Evolutionary conservation across 2,888 invertebrate genomes (phyloP).

Genomic region (Hirtodrosophila cameraria): DNA sequence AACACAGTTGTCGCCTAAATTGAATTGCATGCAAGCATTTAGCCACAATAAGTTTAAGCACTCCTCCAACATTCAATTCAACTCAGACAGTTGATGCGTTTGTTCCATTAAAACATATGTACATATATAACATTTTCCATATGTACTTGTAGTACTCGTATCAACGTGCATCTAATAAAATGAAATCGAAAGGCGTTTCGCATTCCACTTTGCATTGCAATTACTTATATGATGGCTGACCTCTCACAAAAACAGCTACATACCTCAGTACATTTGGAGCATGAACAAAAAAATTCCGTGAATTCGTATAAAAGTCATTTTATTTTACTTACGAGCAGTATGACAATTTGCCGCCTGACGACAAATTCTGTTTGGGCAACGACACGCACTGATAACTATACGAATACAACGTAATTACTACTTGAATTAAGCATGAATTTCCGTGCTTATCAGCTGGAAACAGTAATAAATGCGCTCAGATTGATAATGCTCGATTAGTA

Average conservation of each 20-base stretch:
- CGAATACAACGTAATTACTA: constrained; percentile 52
- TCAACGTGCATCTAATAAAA: constrained; percentile 34
- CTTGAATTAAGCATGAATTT: constrained; percentile 65
- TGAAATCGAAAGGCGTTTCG: constrained; percentile 64
- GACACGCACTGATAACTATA: constrained; percentile 55
- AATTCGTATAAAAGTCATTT: not conserved
- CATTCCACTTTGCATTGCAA: constrained; percentile 61
- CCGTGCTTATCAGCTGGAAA: constrained; percentile 42
- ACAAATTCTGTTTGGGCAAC: constrained; percentile 47
- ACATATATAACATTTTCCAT: not conserved
- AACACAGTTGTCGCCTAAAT: constrained; percentile 59
- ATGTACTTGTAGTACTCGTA: too few species aligned
- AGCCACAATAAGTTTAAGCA: constrained; percentile 6
- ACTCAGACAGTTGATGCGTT: constrained; percentile 13
- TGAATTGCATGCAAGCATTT: constrained; percentile 73
- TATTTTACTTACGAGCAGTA: not conserved
- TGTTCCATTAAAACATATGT: not conserved
- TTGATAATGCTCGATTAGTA: too few species aligned
- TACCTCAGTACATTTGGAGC: constrained; percentile 27
- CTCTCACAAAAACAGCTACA: constrained; percentile 39
- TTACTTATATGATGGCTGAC: constrained; percentile 48
- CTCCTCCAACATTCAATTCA: not conserved
- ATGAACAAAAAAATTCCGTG: constrained; percentile 17
- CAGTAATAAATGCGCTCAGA: too few species aligned
- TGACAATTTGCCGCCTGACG: constrained; percentile 45